Conservation (phyloP, 2,113 vertebrate genomes). For the Silurus meridionalis region DNA sequence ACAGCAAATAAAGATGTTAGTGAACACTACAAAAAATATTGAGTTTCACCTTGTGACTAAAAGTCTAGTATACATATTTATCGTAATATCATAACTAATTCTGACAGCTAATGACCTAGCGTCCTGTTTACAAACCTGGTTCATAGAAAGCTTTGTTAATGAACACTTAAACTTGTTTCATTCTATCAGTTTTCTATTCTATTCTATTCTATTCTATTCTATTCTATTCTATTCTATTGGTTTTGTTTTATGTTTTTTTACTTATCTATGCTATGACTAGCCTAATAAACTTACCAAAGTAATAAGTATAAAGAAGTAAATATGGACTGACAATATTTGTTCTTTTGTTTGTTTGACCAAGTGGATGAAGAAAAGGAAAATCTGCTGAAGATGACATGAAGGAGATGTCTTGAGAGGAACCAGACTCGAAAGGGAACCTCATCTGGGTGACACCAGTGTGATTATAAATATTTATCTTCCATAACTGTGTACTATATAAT, state of each 20-base stretch:
- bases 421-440: too few species aligned
- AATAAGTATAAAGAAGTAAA: neutral
- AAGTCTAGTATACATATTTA: neutral
- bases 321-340: neutral
- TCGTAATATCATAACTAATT: neutral
- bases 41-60: neutral
- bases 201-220: too few species aligned
- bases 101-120: neutral
- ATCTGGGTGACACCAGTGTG: too few species aligned
- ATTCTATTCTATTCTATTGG: too few species aligned
- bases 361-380: too few species aligned
- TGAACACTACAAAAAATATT: neutral
- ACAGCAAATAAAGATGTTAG: neutral
- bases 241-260: neutral
- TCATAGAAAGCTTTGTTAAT: too few species aligned
- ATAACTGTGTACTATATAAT: too few species aligned
- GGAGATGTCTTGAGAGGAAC: too few species aligned
- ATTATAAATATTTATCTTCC: too few species aligned
- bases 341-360: neutral
- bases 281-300: neutral
- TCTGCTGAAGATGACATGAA: too few species aligned
- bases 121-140: neutral
- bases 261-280: neutral
- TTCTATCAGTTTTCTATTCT: too few species aligned
- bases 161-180: too few species aligned